These are phyloP conservation scores for Tyria jacobaeae DNA, from an alignment of 2,888 invertebrate species.

Conservation along the genomic window DNA sequence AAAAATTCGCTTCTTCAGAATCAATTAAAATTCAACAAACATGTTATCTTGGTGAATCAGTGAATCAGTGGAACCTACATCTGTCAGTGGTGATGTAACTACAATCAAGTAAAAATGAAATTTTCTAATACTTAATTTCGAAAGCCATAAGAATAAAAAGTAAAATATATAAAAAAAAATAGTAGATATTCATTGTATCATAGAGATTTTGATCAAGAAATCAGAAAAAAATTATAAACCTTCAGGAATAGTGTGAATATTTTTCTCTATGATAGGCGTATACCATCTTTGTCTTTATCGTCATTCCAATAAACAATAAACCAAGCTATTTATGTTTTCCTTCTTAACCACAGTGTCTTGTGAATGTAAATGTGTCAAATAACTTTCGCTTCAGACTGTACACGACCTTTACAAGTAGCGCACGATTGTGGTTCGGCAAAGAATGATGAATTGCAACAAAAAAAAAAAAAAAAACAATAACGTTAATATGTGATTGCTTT, in stretches of 20 bases:
- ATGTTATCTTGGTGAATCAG: constrained; percentile 1
- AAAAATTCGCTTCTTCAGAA: not conserved
- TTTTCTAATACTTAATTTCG: no score
- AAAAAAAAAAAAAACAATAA: constrained; percentile 4
- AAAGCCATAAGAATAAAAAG: not conserved
- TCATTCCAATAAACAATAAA: no score
- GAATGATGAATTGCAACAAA: not conserved
- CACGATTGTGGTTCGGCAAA: not conserved
- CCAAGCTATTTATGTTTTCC: no score
- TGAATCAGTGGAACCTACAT: constrained; percentile 1
- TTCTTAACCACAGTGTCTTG: not conserved
- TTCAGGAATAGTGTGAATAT: no score
- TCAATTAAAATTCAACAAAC: not conserved
- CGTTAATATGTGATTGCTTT: not conserved
- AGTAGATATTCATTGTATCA: no score
- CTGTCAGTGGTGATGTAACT: not conserved
- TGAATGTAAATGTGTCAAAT: not conserved
- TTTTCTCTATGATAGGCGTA: no score
- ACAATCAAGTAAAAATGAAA: not conserved
- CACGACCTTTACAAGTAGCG: constrained; percentile 5
- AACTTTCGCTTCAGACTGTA: not conserved
- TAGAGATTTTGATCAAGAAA: no score
- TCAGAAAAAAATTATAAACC: no score
- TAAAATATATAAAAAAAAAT: no score
- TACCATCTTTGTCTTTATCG: no score